These are phyloP conservation scores for Drosophila ambigua DNA, from an alignment of 1,140 invertebrate species.

Conservation along the genomic window DNA sequence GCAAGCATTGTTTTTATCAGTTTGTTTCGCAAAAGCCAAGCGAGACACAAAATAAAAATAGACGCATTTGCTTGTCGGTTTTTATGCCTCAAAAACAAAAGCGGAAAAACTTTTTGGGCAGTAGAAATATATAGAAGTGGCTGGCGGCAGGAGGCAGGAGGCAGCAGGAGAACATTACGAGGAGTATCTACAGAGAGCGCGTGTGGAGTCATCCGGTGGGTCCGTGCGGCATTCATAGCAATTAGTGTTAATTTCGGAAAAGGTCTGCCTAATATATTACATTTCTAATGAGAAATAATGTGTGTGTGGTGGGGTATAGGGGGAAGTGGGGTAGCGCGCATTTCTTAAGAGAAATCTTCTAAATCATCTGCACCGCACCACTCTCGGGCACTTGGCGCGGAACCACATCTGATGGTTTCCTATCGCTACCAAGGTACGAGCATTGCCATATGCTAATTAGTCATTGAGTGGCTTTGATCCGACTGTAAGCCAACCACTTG, in stretches of 20 bases:
- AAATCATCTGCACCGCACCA: no score
- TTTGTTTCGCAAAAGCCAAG: conserved; percentile 24
- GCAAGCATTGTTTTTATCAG: conserved; percentile 55
- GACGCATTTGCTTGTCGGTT: not conserved
- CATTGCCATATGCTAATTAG: conserved; percentile 41
- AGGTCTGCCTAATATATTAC: conserved; percentile 20
- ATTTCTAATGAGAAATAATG: conserved; percentile 1
- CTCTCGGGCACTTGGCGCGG: no score
- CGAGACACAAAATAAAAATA: conserved; percentile 6
- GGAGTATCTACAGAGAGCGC: no score
- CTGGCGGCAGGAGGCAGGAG: no score
- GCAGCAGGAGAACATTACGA: no score
- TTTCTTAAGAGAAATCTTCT: no score
- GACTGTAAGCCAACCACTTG: conserved; percentile 29
- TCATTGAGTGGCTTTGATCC: conserved; percentile 41
- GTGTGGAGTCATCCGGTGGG: no score
- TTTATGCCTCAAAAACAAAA: not conserved
- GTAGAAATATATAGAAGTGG: no score
- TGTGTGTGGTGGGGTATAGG: no score
- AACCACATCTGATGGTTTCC: not conserved
- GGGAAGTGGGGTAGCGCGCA: no score
- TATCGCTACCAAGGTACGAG: not conserved
- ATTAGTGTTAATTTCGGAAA: conserved; percentile 34
- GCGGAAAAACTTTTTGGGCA: conserved; percentile 15
- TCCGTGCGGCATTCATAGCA: conserved; percentile 1